phyloP scores from a whole-genome alignment of 1,140 invertebrate genomes.

The Lasaia peninsularis region DNA sequence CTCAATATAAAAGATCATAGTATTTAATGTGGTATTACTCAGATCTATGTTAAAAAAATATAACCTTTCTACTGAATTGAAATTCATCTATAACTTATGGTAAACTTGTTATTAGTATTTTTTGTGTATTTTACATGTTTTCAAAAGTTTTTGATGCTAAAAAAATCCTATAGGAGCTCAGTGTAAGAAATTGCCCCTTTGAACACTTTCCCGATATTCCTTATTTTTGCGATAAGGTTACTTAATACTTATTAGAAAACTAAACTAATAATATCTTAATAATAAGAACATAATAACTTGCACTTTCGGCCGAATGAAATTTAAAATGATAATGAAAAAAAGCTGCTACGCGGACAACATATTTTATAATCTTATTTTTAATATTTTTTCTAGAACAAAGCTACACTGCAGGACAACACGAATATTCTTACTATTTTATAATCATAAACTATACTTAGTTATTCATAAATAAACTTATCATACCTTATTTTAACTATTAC shows the following conservation, averaged over 20 bases:
- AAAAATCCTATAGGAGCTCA: too few species aligned
- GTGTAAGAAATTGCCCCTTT: neutral
- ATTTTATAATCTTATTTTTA: conserved; percentile 1
- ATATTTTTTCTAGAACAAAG: conserved; percentile 22
- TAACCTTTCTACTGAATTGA: neutral
- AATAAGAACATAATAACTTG: conserved; percentile 25
- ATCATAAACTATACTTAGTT: conserved; percentile 6
- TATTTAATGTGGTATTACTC: too few species aligned
- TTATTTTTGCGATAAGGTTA: neutral
- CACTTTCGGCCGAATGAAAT: conserved; percentile 39
- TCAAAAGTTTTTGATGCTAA: too few species aligned
- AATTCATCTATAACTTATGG: neutral
- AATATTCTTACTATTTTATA: conserved; percentile 9
- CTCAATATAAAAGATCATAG: too few species aligned
- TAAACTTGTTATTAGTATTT: too few species aligned
- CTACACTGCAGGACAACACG: conserved; percentile 39
- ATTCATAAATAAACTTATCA: conserved; percentile 16
- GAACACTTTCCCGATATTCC: neutral
- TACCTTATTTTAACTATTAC: conserved; percentile 28
- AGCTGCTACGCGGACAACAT: conserved; percentile 29
- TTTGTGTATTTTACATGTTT: too few species aligned
- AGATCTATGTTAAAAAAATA: too few species aligned
- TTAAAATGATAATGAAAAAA: conserved; percentile 20
- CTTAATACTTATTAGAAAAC: neutral
- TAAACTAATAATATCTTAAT: neutral